Evolutionary conservation across 2,797 vertebrate genomes (phyloP), one percentile per base, ranked within the genome.

Genomic region (Ambastaia sidthimunki): DNA sequence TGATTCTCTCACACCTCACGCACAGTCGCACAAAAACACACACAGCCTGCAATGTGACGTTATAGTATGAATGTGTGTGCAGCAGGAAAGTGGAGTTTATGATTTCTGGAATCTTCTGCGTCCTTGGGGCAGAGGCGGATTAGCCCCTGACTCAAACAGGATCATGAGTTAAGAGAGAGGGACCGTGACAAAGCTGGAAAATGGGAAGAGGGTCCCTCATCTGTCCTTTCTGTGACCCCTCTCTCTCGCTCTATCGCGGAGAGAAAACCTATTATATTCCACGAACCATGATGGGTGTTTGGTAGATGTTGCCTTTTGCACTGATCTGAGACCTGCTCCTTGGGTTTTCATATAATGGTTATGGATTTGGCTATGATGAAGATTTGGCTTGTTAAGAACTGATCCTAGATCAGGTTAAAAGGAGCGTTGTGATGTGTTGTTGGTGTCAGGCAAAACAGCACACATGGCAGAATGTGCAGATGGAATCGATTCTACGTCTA

Each of bases 151-250:
- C 74, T 80, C 78, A 78, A 81, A 80, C 82, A 57, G 82, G 72
- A 70, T 86, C 85, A 84, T 84, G 85, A 81, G 70, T 81, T 71
- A 73, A 82, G 66, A 80, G 59, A 80, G 67, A 48, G 60, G 77
- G 71, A 80, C 85, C 85, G 71, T 84, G 85, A 84, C 82, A 78
- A 86, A 84, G 83, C 82, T 72, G 59, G 80, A 76, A 84, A 84
- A 84, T 84, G 82, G 85, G 77, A 74, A 63, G 74, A 71, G 10
- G 60, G 82, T 71, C 76, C 55, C 55, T 71, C 76, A 70, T 62
- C 54, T 78, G 76, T 82, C 85, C 85, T 84, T 65, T 86, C 71
- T 1, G 7, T 84, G 85, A 86, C 82, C 85, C 70, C 80, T 69
- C 31, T 69, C 31, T 63, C 68, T 71, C 71, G 66, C 48, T 37